phyloP scores from a whole-genome alignment of 2,113 vertebrate genomes.

The Rhagologus leucostigma region DNA sequence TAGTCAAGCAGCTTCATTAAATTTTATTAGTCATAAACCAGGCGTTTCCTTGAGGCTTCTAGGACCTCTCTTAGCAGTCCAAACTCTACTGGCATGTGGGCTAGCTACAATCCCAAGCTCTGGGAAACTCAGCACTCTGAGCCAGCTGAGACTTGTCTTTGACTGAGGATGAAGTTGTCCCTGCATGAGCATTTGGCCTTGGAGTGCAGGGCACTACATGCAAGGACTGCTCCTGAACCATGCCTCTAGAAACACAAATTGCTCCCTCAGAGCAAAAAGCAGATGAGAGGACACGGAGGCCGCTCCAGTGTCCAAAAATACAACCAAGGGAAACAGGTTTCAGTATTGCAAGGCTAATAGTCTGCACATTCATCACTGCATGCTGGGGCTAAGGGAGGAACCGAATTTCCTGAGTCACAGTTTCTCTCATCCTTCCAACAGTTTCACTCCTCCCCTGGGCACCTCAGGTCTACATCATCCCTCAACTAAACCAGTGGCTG shows the following conservation, averaged over 20 bases:
- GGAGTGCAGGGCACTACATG: background rate
- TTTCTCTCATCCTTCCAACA: slow-evolving; percentile 32
- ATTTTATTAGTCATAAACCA: background rate
- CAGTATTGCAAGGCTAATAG: background rate
- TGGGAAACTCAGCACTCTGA: background rate
- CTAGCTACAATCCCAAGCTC: background rate
- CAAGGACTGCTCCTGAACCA: background rate
- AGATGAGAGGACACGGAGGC: background rate
- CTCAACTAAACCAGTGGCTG: background rate
- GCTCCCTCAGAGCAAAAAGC: background rate
- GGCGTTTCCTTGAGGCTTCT: background rate
- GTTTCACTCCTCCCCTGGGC: background rate
- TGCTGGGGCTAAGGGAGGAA: background rate
- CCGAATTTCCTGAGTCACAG: slow-evolving; percentile 37
- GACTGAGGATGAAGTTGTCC: background rate
- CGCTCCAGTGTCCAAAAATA: background rate
- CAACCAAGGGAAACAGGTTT: background rate
- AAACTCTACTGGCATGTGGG: background rate
- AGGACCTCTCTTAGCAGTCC: background rate
- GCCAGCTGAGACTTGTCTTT: background rate
- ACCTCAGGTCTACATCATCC: background rate
- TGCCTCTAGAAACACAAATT: background rate
- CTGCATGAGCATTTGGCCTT: background rate
- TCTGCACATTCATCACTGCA: background rate
- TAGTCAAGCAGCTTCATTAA: background rate